These are phyloP conservation scores for Gadopsis bispinosus DNA, from an alignment of 2,797 vertebrate species.

Conservation along the genomic window DNA sequence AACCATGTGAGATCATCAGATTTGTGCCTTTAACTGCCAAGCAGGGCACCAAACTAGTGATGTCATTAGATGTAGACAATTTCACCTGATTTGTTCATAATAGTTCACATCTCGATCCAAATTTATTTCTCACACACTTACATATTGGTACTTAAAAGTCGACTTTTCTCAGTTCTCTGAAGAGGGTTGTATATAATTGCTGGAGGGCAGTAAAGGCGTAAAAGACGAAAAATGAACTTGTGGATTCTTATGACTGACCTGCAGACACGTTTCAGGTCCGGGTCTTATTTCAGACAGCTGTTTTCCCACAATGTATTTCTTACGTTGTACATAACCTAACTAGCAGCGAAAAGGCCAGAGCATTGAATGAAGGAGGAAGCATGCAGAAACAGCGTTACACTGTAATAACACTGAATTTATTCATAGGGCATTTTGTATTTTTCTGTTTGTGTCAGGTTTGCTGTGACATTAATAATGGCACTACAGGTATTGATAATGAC, in stretches of 20 bases:
- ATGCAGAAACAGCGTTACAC: conserved; percentile 81
- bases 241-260: conserved; percentile 61
- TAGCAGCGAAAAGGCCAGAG: conserved; percentile 79
- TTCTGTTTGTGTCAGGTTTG: conserved; percentile 83
- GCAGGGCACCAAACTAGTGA: conserved; percentile 83
- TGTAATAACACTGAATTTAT: conserved; percentile 86
- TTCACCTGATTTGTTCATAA: conserved; percentile 47
- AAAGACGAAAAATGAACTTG: conserved; percentile 40
- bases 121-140: conserved; percentile 41
- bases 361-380: conserved; percentile 84
- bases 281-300: conserved; percentile 66
- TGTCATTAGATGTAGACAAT: conserved; percentile 73
- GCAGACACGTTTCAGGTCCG: conserved; percentile 45
- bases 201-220: conserved; percentile 54
- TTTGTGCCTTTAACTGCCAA: conserved; percentile 84
- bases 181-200: conserved; percentile 56
- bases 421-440: conserved; percentile 84
- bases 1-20: conserved; percentile 79
- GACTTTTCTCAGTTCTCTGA: conserved; percentile 52
- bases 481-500: conserved; percentile 82
- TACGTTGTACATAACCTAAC: conserved; percentile 75
- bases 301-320: conserved; percentile 72
- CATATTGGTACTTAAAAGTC: conserved; percentile 60
- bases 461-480: conserved; percentile 81
- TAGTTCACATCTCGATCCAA: conserved; percentile 37